A percentile compares a stretch with the other conserved stretches of the same genome.
Conservation (phyloP, 2,797 vertebrate species). For the Apogon talboti region DNA sequence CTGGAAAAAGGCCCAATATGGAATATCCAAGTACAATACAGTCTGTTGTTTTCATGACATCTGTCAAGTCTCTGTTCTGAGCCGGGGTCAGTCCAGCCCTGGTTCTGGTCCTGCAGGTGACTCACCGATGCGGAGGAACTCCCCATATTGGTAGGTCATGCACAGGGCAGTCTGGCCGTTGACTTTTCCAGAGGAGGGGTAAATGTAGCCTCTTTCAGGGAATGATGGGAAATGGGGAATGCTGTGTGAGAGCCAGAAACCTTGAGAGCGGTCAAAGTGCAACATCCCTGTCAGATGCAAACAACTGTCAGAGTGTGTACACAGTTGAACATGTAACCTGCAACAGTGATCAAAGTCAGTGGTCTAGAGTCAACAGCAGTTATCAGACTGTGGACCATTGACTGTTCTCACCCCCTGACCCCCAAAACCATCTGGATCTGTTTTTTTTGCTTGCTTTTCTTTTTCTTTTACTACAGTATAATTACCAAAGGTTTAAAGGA, state of each 20-base stretch:
- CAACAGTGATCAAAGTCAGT: slow-evolving; percentile 18
- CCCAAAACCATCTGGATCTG: too few species aligned
- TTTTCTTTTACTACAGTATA: too few species aligned
- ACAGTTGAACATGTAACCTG: background rate
- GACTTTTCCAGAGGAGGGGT: slow-evolving; percentile 80
- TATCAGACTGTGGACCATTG: slow-evolving; percentile 75
- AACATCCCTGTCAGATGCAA: slow-evolving; percentile 84
- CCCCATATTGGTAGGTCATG: slow-evolving; percentile 87
- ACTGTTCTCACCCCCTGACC: slow-evolving; percentile 46
- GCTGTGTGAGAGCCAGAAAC: slow-evolving; percentile 97
- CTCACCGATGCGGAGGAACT: too few species aligned
- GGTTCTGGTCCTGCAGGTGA: too few species aligned
- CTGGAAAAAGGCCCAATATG: too few species aligned
- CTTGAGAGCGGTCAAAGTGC: slow-evolving; percentile 88
- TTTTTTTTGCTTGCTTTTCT: too few species aligned
- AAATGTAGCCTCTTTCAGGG: too few species aligned
- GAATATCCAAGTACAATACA: too few species aligned
- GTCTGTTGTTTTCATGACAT: too few species aligned
- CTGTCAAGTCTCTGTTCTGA: too few species aligned
- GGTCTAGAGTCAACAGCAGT: slow-evolving; percentile 60
- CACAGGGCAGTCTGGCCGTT: slow-evolving; percentile 90
- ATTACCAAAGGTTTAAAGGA: background rate
- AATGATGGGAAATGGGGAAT: too few species aligned
- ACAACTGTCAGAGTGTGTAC: slow-evolving; percentile 19
- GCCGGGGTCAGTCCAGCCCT: too few species aligned